Conservation (phyloP, 2,113 vertebrate species). For the Phrynosoma platyrhinos region DNA sequence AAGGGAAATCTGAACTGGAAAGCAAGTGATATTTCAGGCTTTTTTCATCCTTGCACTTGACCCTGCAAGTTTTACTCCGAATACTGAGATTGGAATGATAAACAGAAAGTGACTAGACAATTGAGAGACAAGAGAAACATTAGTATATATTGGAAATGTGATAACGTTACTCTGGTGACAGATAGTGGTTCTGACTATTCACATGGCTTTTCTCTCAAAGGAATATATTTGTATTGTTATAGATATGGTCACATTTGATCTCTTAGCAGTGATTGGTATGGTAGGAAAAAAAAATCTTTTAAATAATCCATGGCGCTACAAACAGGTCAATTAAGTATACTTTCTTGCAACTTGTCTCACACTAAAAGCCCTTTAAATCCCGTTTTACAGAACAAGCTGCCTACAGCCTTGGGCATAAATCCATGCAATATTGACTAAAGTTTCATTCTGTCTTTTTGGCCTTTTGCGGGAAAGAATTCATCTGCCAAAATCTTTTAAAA, state of each 20-base stretch:
- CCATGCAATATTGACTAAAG: constrained; percentile 42
- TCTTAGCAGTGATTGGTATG: constrained; percentile 13
- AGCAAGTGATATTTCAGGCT: no score
- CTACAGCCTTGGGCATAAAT: constrained; percentile 28
- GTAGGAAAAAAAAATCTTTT: constrained; percentile 13
- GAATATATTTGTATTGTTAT: background rate
- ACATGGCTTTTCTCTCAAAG: background rate
- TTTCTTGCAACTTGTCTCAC: constrained; percentile 1
- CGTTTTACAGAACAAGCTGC: constrained; percentile 27
- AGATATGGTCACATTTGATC: background rate
- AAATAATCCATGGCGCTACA: constrained; percentile 31
- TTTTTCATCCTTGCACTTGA: no score
- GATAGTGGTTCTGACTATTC: background rate
- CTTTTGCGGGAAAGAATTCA: constrained; percentile 50
- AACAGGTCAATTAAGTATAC: constrained; percentile 36
- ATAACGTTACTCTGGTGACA: background rate
- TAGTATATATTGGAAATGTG: background rate
- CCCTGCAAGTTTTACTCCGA: no score
- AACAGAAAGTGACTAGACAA: no score
- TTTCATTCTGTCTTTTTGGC: constrained; percentile 49
- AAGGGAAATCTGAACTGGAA: no score
- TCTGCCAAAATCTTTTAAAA: background rate
- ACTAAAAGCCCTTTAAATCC: constrained; percentile 6
- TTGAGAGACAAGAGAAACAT: no score
- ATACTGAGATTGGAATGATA: no score